Conservation (phyloP, 2,888 invertebrate genomes). For the Alloscopus bannaensis region DNA sequence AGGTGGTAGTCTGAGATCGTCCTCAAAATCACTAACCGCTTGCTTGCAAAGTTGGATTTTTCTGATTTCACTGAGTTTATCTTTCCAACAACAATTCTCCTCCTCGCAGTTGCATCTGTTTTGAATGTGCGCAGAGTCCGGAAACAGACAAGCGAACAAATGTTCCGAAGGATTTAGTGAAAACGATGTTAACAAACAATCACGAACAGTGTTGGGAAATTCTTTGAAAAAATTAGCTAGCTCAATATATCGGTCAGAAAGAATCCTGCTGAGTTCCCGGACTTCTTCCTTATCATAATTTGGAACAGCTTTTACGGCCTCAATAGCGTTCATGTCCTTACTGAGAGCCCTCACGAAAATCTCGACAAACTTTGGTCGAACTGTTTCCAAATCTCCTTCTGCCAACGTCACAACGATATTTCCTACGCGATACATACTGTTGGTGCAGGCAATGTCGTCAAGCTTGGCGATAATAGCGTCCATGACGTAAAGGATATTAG, state of each 20-base stretch:
- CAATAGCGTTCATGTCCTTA: conserved; percentile 58
- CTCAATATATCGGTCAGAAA: conserved; percentile 51
- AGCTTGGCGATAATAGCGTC: conserved; percentile 35
- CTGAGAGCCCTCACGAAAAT: conserved; percentile 60
- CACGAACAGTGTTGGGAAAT: conserved; percentile 33
- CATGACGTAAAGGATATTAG: conserved; percentile 16
- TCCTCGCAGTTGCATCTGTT: background rate
- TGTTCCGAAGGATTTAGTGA: conserved; percentile 61
- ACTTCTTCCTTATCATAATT: conserved; percentile 25
- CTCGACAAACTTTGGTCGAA: conserved; percentile 42
- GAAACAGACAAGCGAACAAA: conserved; percentile 61
- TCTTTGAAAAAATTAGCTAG: conserved; percentile 52
- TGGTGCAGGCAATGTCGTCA: conserved; percentile 21
- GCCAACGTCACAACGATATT: conserved; percentile 19
- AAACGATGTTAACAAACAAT: conserved; percentile 66
- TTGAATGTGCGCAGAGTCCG: background rate
- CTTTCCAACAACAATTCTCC: background rate
- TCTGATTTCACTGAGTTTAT: background rate
- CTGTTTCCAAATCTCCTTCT: background rate
- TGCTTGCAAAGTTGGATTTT: background rate
- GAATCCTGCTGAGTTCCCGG: conserved; percentile 18
- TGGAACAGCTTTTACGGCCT: conserved; percentile 30
- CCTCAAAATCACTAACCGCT: background rate
- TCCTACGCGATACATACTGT: conserved; percentile 54
- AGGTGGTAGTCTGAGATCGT: conserved; percentile 26